Evolutionary conservation across 2,888 invertebrate genomes (phyloP).

Genomic region (Pyrocoelia pectoralis): DNA sequence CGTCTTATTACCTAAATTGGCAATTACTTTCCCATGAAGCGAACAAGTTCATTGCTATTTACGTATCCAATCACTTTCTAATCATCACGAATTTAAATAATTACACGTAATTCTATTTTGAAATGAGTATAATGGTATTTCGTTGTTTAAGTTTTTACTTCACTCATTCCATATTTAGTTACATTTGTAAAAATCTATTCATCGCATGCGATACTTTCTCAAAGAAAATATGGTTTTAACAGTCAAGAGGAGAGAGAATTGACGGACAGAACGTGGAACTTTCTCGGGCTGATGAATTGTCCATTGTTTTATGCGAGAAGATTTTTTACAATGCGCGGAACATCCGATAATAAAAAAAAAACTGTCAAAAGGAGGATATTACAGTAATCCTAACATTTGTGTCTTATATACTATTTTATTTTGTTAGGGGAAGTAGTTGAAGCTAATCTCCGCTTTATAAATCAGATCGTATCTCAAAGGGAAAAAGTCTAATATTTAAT

Average conservation of each 20-base stretch:
- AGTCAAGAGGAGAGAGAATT: background rate
- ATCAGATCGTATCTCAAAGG: slow-evolving; percentile 2
- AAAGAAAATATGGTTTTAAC: background rate
- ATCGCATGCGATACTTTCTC: slow-evolving; percentile 4
- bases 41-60: slow-evolving; percentile 20
- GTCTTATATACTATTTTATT: slow-evolving; percentile 1
- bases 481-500: background rate
- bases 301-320: background rate
- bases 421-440: slow-evolving; percentile 3
- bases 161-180: background rate
- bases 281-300: background rate
- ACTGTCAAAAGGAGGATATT: slow-evolving; percentile 8
- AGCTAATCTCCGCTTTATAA: slow-evolving; percentile 8
- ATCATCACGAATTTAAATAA: slow-evolving; percentile 2
- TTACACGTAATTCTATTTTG: background rate
- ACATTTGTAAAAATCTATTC: background rate
- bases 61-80: slow-evolving; percentile 27
- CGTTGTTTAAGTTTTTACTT: background rate
- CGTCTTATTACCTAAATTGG: slow-evolving; percentile 2
- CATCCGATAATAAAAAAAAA: background rate
- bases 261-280: slow-evolving; percentile 7
- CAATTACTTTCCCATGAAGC: slow-evolving; percentile 21
- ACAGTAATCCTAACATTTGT: background rate
- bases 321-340: background rate
- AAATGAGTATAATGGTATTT: background rate